Conservation (phyloP, 2,888 invertebrate species). For the Erynnis tages region DNA sequence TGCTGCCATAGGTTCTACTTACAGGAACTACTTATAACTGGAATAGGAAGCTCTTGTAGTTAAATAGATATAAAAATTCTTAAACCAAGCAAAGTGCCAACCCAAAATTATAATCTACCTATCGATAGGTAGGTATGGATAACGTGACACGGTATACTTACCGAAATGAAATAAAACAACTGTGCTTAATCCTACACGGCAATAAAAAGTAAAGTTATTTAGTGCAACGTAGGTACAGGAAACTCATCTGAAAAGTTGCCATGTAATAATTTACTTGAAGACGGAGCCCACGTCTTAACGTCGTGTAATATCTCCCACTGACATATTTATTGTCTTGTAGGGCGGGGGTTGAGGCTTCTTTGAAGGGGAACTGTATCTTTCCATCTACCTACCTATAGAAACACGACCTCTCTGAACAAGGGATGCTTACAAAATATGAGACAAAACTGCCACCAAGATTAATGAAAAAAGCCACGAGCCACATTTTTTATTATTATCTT, state of each 20-base stretch:
- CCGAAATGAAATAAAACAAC: conserved; percentile 45
- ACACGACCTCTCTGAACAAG: conserved; percentile 30
- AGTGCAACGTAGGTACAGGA: conserved; percentile 49
- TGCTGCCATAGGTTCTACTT: too few species aligned
- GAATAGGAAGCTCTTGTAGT: too few species aligned
- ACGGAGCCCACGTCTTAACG: conserved; percentile 54
- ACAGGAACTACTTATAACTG: too few species aligned
- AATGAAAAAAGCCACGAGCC: background rate
- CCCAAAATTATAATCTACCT: background rate
- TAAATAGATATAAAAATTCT: too few species aligned
- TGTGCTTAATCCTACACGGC: conserved; percentile 53
- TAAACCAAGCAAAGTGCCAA: too few species aligned
- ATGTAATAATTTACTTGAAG: conserved; percentile 76
- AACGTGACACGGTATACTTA: conserved; percentile 3
- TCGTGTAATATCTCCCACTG: conserved; percentile 75
- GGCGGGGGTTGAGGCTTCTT: conserved; percentile 56
- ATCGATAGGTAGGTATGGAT: too few species aligned
- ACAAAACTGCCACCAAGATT: conserved; percentile 10
- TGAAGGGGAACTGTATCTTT: conserved; percentile 45
- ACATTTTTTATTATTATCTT: background rate
- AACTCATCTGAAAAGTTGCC: conserved; percentile 74
- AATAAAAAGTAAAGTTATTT: conserved; percentile 77
- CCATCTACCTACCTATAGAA: conserved; percentile 29
- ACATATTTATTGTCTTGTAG: conserved; percentile 78
- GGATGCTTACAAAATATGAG: conserved; percentile 37